Evolutionary conservation across 2,797 vertebrate genomes (phyloP), one percentile per base, ranked within the genome.

Genomic region (Rhinophrynus dorsalis): DNA sequence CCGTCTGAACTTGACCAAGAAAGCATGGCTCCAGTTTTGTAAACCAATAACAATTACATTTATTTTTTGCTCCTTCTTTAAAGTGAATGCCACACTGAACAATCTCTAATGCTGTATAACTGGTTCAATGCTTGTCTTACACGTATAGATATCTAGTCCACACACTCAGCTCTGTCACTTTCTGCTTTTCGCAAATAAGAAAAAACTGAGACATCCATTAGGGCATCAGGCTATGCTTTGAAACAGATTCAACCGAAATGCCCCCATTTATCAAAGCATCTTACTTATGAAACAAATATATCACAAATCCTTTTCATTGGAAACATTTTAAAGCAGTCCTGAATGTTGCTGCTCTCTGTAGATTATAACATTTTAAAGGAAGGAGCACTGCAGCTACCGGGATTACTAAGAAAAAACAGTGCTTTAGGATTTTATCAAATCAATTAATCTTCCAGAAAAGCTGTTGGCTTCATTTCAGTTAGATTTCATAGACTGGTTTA

Each of bases 371-470:
- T 54, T 11, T 69, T 62, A 62, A 61, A 54, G 58, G 47, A 54
- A 61, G 24, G 37, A 69, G 17, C 33, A 10, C 3, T 29, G 32
- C 45, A 24, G 33, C 45, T 38, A 21, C 18, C 55, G 47, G 47
- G 67, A 61, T 69, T 69, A 69, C 67, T 52, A 42, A 27, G 15
- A 52, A 44, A 61, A 33, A 12, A 44, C 10, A 51, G 21, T 23
- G 57, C 67, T 61, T 45, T 69, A 61, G 44, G 67, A 48, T 69
- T 50, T 69, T 69, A 61, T 69, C 67, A 69, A 69, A 69, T 69
- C 57, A 61, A 69, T 69, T 69, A 69, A 69, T 69, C 67, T 69
- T 23, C 26, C 27, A 18, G 57, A 45, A 54, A 61, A 69, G 67
- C 57, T 45, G 47, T 18, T 15, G 47, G 67, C 67, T 69, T 42